Evolutionary conservation across 2,113 vertebrate genomes (phyloP).

Genomic region (Pteruthius melanotis): DNA sequence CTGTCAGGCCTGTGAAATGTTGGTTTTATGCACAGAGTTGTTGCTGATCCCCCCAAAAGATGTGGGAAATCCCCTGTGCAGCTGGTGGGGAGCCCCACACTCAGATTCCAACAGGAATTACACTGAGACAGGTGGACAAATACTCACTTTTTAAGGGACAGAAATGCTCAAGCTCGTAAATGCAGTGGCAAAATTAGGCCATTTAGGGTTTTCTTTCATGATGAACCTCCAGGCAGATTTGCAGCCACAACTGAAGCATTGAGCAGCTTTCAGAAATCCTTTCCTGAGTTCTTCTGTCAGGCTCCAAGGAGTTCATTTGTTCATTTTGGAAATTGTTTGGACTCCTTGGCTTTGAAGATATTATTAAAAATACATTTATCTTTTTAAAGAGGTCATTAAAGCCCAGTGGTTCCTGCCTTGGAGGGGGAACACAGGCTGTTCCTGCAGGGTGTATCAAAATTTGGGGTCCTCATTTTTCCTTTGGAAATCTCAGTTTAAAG

Average conservation of each 20-base stretch:
- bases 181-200: not conserved
- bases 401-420: not conserved
- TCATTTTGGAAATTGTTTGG: not conserved
- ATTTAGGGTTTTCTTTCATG: rapidly evolving
- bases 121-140: not conserved
- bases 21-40: not conserved
- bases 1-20: not conserved
- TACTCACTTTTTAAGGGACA: not conserved
- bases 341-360: not conserved
- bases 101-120: not conserved
- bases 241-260: not conserved
- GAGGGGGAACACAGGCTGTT: not conserved
- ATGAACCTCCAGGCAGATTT: not conserved
- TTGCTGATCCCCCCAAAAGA: not conserved
- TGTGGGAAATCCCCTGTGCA: not conserved
- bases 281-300: not conserved
- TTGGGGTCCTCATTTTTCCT: not conserved
- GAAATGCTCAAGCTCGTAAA: not conserved
- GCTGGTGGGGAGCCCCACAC: not conserved
- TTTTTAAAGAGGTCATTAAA: not conserved
- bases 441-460: not conserved
- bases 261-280: not conserved
- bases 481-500: not conserved
- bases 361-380: not conserved
- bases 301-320: not conserved